Base-by-base conservation (phyloP, 2,797 vertebrate species). In the Strix occidentalis region DNA sequence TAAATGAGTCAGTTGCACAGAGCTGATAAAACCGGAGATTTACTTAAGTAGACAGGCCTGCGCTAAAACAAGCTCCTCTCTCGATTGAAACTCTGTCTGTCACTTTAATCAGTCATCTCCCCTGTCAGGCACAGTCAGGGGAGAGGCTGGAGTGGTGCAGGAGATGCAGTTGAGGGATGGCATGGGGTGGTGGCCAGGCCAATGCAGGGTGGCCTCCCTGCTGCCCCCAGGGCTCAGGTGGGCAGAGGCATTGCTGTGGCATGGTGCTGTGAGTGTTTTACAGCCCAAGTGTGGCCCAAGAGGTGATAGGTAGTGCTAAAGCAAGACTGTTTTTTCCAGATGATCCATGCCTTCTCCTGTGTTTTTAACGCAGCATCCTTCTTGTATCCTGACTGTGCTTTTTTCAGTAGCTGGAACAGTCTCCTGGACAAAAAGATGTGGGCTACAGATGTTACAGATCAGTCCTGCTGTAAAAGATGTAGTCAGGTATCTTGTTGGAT, bases 1-100 rank as follows among this genome's bases (percentile, higher is more conserved):
- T 90, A 94, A 98, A 97, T 95, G 97, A 97, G 97, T 93, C 96
- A 57, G 89, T 98, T 96, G 97, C 96, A 95, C 83, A 77, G 83
- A 76, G 90, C 97, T 98, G 98, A 98, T 98, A 98, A 98, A 98
- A 97, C 95, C 72, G 20, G 93, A 97, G 97, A 97, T 97, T 97
- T 97, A 97, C 97, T 94, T 95, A 68, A 95, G 93, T 69, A 97
- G 97, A 98, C 97, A 97, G 96, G 93, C 91, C 84, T 20, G 83
- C 23, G 77, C 91, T 96, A 89, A 97, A 97, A 94, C 92, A 95
- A 97, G 97, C 95, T 95, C 90, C 95, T 95, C 79, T 97, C 96
- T 95, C 54, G 64, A 91, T 21, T 96, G 96, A 95, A 96, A 61
- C 92, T 72, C 91, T 87, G 96, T 83, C 94, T 97, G 97, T 97